phyloP scores from a whole-genome alignment of 2,888 invertebrate genomes.

The Eubasilissa splendida region DNA sequence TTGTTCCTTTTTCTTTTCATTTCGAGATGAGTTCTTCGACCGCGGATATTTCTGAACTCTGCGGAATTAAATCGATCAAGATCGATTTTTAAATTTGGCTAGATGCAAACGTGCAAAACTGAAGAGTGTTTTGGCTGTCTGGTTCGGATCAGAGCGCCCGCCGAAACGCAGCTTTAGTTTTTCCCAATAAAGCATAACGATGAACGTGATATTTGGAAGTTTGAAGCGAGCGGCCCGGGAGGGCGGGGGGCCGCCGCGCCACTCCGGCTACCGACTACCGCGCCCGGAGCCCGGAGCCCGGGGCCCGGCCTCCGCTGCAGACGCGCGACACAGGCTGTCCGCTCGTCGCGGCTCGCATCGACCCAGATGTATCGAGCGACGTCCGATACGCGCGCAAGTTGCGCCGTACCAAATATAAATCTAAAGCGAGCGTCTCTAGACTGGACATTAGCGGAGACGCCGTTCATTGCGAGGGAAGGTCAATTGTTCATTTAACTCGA shows the following conservation, averaged over 20 bases:
- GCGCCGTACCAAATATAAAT: neutral
- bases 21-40: too few relatives aligned
- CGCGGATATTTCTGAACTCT: too few relatives aligned
- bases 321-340: neutral
- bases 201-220: neutral
- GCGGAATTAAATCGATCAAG: neutral
- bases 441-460: slow-evolving; percentile 11
- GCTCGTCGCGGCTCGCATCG: neutral
- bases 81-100: neutral
- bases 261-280: slow-evolving; percentile 59
- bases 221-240: slow-evolving; percentile 37
- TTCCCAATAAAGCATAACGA: neutral
- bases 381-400: neutral
- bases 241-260: slow-evolving; percentile 60
- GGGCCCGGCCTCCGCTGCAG: neutral
- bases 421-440: neutral
- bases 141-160: neutral
- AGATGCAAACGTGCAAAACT: neutral
- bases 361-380: neutral
- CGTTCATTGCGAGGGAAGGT: slow-evolving; percentile 38
- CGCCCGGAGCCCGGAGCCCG: slow-evolving; percentile 51
- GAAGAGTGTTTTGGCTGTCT: neutral
- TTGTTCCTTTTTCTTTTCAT: too few relatives aligned
- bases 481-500: slow-evolving; percentile 46
- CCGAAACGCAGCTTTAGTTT: neutral